phyloP scores from a whole-genome alignment of 2,113 vertebrate genomes.

The Tiliqua scincoides region DNA sequence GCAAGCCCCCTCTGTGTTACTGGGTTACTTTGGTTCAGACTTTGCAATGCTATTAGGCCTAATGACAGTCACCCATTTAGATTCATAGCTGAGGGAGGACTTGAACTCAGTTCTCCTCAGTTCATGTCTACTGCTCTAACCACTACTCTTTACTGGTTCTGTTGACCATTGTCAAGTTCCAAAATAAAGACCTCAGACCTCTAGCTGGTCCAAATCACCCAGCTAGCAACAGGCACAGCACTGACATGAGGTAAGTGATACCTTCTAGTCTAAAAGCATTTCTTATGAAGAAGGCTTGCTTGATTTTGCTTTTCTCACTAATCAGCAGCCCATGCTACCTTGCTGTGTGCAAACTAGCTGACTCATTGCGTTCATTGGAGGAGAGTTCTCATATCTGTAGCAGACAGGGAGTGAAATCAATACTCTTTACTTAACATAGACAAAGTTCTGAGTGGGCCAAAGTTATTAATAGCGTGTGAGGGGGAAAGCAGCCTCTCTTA shows the following conservation, averaged over 20 bases:
- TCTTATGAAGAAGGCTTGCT: not conserved
- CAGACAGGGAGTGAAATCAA: slow-evolving; percentile 38
- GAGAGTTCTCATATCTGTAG: slow-evolving; percentile 5
- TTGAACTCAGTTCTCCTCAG: too few relatives aligned
- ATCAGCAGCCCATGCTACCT: not conserved
- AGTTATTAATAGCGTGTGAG: not conserved
- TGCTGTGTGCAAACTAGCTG: not conserved
- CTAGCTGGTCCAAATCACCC: not conserved
- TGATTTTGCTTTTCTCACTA: slow-evolving; percentile 26
- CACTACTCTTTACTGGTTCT: too few relatives aligned
- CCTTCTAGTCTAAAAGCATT: not conserved
- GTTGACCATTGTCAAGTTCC: not conserved
- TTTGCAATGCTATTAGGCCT: too few relatives aligned
- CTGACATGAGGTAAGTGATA: not conserved
- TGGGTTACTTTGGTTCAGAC: too few relatives aligned
- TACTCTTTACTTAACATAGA: slow-evolving; percentile 5
- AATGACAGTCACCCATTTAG: too few relatives aligned
- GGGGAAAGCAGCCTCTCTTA: slow-evolving; percentile 20
- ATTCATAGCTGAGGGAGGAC: too few relatives aligned
- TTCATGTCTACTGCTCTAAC: too few relatives aligned
- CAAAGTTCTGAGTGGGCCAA: slow-evolving; percentile 14
- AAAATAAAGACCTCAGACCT: not conserved
- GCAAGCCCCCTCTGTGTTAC: too few relatives aligned
- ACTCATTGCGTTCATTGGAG: not conserved
- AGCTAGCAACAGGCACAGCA: not conserved